Evolutionary conservation across 1,140 invertebrate species (phyloP).

Genomic region (Medauroidea extradentata): DNA sequence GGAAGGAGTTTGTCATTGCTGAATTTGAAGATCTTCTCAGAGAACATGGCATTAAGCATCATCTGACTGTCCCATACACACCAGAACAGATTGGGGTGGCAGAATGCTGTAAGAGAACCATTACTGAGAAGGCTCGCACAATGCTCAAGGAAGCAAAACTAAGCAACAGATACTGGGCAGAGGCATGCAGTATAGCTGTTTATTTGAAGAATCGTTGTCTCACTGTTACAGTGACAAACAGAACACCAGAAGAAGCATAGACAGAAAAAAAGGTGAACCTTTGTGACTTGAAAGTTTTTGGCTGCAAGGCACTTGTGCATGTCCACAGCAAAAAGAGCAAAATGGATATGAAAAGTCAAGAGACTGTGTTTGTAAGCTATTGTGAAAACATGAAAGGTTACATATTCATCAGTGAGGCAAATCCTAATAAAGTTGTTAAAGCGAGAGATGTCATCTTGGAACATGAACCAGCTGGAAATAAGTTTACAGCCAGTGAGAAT

Average conservation of each 20-base stretch:
- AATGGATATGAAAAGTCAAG: too few species aligned
- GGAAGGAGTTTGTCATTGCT: slow-evolving; percentile 23
- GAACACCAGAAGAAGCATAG: slow-evolving; percentile 40
- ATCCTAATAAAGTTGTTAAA: too few species aligned
- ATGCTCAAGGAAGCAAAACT: slow-evolving; percentile 36
- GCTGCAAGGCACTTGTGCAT: too few species aligned
- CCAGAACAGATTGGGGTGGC: slow-evolving; percentile 37
- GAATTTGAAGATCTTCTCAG: slow-evolving; percentile 10
- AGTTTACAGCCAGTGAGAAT: too few species aligned
- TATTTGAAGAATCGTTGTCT: slow-evolving; percentile 42
- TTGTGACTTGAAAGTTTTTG: not conserved
- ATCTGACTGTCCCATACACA: slow-evolving; percentile 27
- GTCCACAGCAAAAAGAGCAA: too few species aligned
- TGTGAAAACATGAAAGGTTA: too few species aligned
- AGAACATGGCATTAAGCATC: slow-evolving; percentile 28
- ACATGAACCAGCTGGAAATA: too few species aligned
- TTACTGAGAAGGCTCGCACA: slow-evolving; percentile 37
- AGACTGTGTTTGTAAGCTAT: too few species aligned
- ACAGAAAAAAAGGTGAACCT: slow-evolving; percentile 8
- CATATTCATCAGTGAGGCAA: too few species aligned
- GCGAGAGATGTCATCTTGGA: too few species aligned
- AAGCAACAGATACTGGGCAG: slow-evolving; percentile 38
- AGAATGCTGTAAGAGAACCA: slow-evolving; percentile 40
- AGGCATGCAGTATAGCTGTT: slow-evolving; percentile 39
- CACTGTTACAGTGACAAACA: slow-evolving; percentile 17